A percentile compares a stretch with the other conserved stretches of the same genome.
Conservation (phyloP, 2,797 vertebrate species). For the Lacerta viridis region DNA sequence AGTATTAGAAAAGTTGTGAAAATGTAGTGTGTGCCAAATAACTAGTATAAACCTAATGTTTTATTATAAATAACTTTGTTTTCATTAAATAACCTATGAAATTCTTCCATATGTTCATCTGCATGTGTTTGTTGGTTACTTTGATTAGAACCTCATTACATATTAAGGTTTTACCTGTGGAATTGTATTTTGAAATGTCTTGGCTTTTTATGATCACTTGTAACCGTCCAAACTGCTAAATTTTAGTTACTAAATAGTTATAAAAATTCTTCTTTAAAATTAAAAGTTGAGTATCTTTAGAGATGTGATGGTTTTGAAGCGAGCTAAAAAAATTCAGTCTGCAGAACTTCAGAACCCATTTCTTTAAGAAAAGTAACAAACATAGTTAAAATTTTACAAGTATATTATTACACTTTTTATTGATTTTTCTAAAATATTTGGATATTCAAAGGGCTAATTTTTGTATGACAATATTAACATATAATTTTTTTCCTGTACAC, state of each 20-base stretch:
- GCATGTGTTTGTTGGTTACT: slow-evolving; percentile 20
- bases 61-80: background rate
- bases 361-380: background rate
- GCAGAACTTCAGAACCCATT: background rate
- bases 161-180: slow-evolving; percentile 57
- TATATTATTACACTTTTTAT: slow-evolving; percentile 45
- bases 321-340: background rate
- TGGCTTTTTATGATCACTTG: slow-evolving; percentile 59
- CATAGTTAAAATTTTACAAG: slow-evolving; percentile 23
- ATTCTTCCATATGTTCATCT: slow-evolving; percentile 26
- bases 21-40: slow-evolving; percentile 24
- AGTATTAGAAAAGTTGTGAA: slow-evolving; percentile 67
- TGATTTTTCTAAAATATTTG: slow-evolving; percentile 47
- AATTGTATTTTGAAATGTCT: slow-evolving; percentile 64
- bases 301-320: too few species aligned
- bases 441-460: slow-evolving; percentile 49
- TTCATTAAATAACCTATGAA: background rate
- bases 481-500: slow-evolving; percentile 53
- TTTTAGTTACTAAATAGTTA: slow-evolving; percentile 42
- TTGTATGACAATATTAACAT: slow-evolving; percentile 51
- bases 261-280: background rate
- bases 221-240: slow-evolving; percentile 63
- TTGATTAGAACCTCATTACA: slow-evolving; percentile 25
- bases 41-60: background rate
- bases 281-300: slow-evolving; percentile 2